Conservation (phyloP, 2,797 vertebrate species). For the Streptopelia turtur region DNA sequence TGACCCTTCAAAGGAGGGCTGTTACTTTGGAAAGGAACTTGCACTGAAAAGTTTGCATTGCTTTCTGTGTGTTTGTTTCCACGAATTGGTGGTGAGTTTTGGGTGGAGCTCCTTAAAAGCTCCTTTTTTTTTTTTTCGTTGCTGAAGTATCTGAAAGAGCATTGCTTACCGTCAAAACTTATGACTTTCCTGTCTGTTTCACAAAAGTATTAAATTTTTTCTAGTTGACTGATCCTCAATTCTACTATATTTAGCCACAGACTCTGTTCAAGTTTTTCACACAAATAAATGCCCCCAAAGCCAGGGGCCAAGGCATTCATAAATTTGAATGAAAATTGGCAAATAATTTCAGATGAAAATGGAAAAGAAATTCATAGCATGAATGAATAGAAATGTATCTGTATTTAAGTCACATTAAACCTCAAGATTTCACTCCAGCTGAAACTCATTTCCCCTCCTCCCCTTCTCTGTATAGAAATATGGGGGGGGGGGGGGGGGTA, state of each 20-base stretch:
- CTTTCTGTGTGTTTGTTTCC: background rate
- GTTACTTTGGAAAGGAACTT: background rate
- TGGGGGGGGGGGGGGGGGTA: background rate
- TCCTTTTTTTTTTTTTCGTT: background rate
- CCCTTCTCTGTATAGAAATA: conserved; percentile 7
- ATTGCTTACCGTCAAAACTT: background rate
- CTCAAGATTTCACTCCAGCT: conserved; percentile 31
- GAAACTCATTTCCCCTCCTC: conserved; percentile 45
- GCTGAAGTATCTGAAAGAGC: background rate
- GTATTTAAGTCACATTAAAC: background rate
- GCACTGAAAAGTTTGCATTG: background rate
- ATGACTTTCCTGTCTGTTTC: background rate
- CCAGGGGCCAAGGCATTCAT: background rate
- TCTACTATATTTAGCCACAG: background rate
- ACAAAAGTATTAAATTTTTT: background rate
- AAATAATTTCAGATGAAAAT: background rate
- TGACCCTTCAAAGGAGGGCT: background rate
- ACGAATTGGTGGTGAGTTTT: background rate
- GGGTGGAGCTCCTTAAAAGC: background rate
- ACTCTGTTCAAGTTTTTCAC: background rate
- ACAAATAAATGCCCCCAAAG: background rate
- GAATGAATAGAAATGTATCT: background rate
- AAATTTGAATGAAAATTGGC: background rate
- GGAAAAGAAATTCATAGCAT: background rate
- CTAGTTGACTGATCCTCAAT: background rate